These are phyloP conservation scores for Tenthredo notha DNA, from an alignment of 2,888 invertebrate genomes.

Conservation along the genomic window DNA sequence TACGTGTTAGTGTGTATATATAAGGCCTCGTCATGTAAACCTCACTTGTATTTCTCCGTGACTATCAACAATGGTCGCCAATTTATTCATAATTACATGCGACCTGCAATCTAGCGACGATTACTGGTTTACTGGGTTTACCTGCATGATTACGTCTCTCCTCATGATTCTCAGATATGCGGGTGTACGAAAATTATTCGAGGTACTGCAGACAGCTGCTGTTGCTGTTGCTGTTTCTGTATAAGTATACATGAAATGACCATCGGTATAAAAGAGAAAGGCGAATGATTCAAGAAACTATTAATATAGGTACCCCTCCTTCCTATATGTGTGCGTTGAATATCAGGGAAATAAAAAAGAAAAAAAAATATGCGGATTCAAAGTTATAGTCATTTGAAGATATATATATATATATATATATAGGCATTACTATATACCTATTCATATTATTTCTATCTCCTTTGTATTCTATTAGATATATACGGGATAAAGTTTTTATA, in stretches of 20 bases:
- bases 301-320: too few relatives aligned
- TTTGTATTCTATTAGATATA: neutral
- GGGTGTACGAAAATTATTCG: neutral
- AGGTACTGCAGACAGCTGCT: neutral
- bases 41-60: constrained; percentile 20
- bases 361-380: neutral
- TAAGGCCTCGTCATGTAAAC: neutral
- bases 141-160: constrained; percentile 11
- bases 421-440: neutral
- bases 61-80: constrained; percentile 38
- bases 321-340: neutral
- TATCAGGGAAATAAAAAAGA: neutral
- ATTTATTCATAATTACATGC: constrained; percentile 28
- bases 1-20: neutral
- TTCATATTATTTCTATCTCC: neutral
- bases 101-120: constrained; percentile 21
- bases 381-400: neutral
- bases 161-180: neutral
- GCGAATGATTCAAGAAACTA: neutral
- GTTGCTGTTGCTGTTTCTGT: neutral
- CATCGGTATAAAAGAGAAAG: constrained; percentile 10
- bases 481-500: neutral
- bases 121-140: constrained; percentile 13
- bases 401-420: neutral
- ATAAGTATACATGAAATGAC: neutral